These are phyloP conservation scores for Blastobasis lacticolella DNA, from an alignment of 2,888 invertebrate species.

Conservation along the genomic window DNA sequence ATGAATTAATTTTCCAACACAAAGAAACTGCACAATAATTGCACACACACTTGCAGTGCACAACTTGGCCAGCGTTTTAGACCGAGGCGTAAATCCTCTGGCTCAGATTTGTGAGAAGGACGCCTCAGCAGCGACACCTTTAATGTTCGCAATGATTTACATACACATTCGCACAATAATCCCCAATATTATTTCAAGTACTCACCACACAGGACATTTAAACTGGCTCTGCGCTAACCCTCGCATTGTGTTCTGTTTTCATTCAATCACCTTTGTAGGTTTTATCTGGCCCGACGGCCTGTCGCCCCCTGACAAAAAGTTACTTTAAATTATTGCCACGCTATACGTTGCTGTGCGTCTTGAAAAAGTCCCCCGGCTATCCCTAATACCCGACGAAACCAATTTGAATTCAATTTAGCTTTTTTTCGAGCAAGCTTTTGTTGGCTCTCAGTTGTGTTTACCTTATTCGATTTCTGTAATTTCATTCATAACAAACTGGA, in stretches of 20 bases:
- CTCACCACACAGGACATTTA: constrained; percentile 13
- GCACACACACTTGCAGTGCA: too few relatives aligned
- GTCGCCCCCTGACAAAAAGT: constrained; percentile 57
- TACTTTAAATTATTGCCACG: constrained; percentile 60
- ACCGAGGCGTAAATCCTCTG: too few relatives aligned
- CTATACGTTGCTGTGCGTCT: constrained; percentile 53
- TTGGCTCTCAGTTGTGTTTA: constrained; percentile 73
- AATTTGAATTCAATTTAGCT: constrained; percentile 75
- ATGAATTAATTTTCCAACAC: too few relatives aligned
- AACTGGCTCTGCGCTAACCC: constrained; percentile 15
- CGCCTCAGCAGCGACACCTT: too few relatives aligned
- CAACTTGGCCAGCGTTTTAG: too few relatives aligned
- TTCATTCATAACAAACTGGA: constrained; percentile 75
- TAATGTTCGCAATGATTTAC: too few relatives aligned
- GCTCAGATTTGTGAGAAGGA: too few relatives aligned
- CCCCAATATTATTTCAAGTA: too few relatives aligned
- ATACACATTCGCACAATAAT: too few relatives aligned
- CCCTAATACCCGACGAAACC: constrained; percentile 72
- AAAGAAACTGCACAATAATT: too few relatives aligned
- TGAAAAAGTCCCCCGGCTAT: constrained; percentile 64
- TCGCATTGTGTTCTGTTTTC: constrained; percentile 38
- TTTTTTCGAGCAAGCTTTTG: constrained; percentile 72
- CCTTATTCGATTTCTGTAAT: constrained; percentile 75
- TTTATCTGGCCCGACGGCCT: constrained; percentile 42
- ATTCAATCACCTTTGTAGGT: constrained; percentile 46